Evolutionary conservation across 2,888 invertebrate species (phyloP), one percentile per base, ranked within the genome.

Genomic region (Harpalus rufipes): DNA sequence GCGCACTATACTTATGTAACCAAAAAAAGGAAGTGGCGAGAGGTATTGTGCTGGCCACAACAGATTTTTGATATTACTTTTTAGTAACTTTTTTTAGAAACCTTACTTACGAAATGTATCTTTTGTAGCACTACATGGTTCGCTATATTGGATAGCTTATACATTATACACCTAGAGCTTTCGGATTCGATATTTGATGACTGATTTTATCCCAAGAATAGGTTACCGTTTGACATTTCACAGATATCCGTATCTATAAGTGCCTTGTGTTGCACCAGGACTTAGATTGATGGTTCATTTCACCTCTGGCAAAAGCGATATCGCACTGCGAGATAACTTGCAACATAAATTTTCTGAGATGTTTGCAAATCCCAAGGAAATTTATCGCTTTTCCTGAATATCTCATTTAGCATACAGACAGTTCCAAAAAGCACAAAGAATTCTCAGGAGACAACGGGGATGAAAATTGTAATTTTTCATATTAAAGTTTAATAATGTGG

Each of bases 261-360:
- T 51, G 44, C 12, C 44, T 51, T 8, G 1, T 44, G 44, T 7
- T 44, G 7, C 5, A 44, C 44, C 44, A 21, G 32, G 32, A 5
- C 5, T 32, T 5, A 32, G 32, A 32, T 4, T 32, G 32, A 32
- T 32, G 44, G 44, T 12, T 51, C 44, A 12, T 51, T 51, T 51
- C 44, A 51, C 44, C 44, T 12, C 44, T 12, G 12, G 44, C 44
- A 51, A 12, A 44, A 12, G 44, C 44, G 44, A 12, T 51, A 51
- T 51, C 44, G 12, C 59, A 14, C 6, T 12, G 59, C 7, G 16
- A 59, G 59, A 14, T 59, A 68, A 68, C 39, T 68, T 68, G 32
- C n/a, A 32, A 12, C 68, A 68, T 68, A 68, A 68, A 68, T 68
- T 68, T 32, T 68, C 39, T 63, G 8, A 39, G 68, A 68, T 68